Conservation (phyloP, 2,113 vertebrate genomes). For the Gopherus evgoodei region DNA sequence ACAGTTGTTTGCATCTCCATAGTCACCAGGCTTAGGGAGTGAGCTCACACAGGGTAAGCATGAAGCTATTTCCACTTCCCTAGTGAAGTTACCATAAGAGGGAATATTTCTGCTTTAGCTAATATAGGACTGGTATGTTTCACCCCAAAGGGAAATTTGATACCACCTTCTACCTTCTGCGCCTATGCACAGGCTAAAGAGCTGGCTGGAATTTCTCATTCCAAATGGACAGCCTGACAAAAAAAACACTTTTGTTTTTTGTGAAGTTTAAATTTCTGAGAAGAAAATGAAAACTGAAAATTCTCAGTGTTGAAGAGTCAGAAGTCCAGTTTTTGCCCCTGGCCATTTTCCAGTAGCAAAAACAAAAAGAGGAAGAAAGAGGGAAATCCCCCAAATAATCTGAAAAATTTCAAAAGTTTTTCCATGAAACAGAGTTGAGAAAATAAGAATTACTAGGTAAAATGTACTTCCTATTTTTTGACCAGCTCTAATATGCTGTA, state of each 20-base stretch:
- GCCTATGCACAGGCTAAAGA: neutral
- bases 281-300: neutral
- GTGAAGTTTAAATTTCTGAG: neutral
- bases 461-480: neutral
- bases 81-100: neutral
- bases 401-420: neutral
- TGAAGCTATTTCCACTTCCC: conserved; percentile 37
- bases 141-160: conserved; percentile 2
- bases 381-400: neutral
- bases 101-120: conserved; percentile 13
- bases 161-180: conserved; percentile 5
- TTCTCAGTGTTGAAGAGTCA: neutral
- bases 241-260: neutral
- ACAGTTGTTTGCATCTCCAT: neutral
- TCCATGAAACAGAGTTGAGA: neutral
- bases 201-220: neutral
- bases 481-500: neutral
- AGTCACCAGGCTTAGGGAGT: neutral
- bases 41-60: neutral
- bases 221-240: neutral
- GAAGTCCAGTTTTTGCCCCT: neutral
- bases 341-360: neutral
- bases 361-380: neutral
- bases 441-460: neutral
- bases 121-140: conserved; percentile 13